These are phyloP conservation scores for Ctenoplectra terminalis DNA, from an alignment of 1,140 invertebrate species.

Conservation along the genomic window DNA sequence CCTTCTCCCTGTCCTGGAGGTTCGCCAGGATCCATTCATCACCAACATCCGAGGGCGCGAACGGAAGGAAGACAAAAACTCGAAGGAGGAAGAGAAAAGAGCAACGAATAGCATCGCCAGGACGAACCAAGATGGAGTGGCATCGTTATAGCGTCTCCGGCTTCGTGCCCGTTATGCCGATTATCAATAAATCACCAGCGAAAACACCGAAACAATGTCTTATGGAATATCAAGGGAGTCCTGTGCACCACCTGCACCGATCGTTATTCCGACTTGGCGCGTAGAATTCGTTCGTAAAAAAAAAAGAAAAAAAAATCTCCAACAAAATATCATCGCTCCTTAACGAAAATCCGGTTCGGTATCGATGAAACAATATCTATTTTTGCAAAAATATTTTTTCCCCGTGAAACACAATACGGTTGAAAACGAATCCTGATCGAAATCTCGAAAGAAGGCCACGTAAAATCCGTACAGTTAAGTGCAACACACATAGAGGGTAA, in stretches of 20 bases:
- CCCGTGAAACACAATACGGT: background rate
- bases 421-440: background rate
- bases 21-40: constrained; percentile 73
- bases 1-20: constrained; percentile 60
- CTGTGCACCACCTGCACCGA: constrained; percentile 17
- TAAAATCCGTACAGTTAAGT: background rate
- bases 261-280: constrained; percentile 10
- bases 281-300: background rate
- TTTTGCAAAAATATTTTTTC: background rate
- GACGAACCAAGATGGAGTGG: constrained; percentile 57
- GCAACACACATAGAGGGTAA: background rate
- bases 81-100: constrained; percentile 54
- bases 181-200: constrained; percentile 52
- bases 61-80: constrained; percentile 64
- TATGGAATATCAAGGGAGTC: background rate
- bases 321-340: background rate
- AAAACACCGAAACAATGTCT: constrained; percentile 47
- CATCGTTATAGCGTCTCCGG: constrained; percentile 62
- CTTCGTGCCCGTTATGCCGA: constrained; percentile 48
- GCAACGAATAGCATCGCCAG: constrained; percentile 55
- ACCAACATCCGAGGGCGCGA: constrained; percentile 67
- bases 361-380: too few relatives aligned
- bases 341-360: too few relatives aligned
- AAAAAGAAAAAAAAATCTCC: too few relatives aligned
- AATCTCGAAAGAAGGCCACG: background rate